Evolutionary conservation across 2,113 vertebrate genomes (phyloP).

Genomic region (Ondatra zibethicus): DNA sequence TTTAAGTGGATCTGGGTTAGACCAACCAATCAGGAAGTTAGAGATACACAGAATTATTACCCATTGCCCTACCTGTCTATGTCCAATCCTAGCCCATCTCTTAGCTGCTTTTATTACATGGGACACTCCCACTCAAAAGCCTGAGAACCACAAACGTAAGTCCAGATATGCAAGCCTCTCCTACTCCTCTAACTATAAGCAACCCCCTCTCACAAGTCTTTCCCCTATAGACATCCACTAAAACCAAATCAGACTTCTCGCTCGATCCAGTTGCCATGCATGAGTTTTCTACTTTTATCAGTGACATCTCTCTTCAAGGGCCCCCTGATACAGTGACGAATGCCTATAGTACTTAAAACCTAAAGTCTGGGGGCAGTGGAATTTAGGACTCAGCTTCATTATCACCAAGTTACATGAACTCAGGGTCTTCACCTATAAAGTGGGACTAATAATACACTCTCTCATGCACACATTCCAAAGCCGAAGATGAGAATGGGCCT

Average conservation of each 20-base stretch:
- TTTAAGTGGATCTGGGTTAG: not conserved
- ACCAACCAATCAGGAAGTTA: not conserved
- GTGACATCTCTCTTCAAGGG: not conserved
- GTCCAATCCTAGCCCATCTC: not conserved
- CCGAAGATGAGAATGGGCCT: not conserved
- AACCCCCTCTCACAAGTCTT: not conserved
- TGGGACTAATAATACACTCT: not conserved
- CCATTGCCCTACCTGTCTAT: not conserved
- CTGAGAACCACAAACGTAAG: not conserved
- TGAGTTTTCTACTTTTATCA: not conserved
- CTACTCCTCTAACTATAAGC: not conserved
- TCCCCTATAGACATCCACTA: not conserved
- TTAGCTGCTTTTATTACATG: not conserved
- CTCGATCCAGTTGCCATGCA: not conserved
- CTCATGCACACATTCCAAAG: not conserved
- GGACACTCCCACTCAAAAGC: not conserved
- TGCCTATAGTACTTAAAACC: not conserved
- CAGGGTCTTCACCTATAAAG: not conserved
- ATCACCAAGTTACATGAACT: not conserved
- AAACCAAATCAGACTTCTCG: not conserved
- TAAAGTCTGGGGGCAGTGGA: not conserved
- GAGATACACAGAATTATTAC: not conserved
- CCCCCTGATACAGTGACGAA: not conserved
- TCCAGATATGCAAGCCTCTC: not conserved
- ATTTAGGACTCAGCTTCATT: not conserved